A percentile compares a stretch with the other conserved stretches of the same genome.
phyloP scores from a whole-genome alignment of 1,140 invertebrate genomes.

The Charaxes varanes region DNA sequence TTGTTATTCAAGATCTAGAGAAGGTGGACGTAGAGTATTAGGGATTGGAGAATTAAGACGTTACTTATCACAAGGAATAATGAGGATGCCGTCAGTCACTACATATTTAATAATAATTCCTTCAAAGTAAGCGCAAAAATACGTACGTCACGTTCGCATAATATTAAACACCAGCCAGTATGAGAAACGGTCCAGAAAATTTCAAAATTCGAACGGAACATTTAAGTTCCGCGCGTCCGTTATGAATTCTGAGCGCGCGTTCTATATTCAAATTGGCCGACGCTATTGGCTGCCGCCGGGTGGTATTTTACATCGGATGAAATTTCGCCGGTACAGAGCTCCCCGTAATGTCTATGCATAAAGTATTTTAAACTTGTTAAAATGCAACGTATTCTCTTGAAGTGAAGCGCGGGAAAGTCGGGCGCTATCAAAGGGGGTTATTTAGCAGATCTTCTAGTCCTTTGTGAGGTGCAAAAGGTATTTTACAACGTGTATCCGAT shows the following conservation, averaged over 20 bases:
- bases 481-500: constrained; percentile 23
- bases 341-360: constrained; percentile 68
- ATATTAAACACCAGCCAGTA: no score
- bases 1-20: no score
- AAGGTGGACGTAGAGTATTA: no score
- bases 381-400: constrained; percentile 59
- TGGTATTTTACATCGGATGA: constrained; percentile 58
- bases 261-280: constrained; percentile 71
- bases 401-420: constrained; percentile 24
- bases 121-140: no score
- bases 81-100: no score
- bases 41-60: no score
- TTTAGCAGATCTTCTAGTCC: constrained; percentile 42
- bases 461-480: constrained; percentile 30
- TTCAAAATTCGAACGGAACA: constrained; percentile 39
- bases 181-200: constrained; percentile 14
- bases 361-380: constrained; percentile 72
- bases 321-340: constrained; percentile 55
- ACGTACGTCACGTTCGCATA: no score
- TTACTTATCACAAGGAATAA: no score
- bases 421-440: constrained; percentile 50
- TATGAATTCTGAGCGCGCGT: constrained; percentile 61
- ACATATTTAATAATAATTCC: no score
- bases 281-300: constrained; percentile 63
- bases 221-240: constrained; percentile 57